These are phyloP conservation scores for Cherax destructor DNA, from an alignment of 1,140 invertebrate species.

Conservation along the genomic window DNA sequence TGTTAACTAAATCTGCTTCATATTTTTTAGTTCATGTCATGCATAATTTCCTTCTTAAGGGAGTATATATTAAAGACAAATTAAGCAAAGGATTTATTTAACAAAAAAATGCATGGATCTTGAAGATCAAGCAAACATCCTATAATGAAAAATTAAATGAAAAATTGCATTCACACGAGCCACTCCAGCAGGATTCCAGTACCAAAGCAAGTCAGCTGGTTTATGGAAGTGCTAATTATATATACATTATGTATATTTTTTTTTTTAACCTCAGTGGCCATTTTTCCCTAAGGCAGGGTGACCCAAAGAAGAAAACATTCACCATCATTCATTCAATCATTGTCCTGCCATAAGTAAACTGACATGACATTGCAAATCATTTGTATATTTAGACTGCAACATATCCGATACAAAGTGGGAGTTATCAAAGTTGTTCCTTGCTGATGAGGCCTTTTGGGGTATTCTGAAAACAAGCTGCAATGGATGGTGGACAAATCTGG, in stretches of 20 bases:
- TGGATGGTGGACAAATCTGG: too few relatives aligned
- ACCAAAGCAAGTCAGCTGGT: neutral
- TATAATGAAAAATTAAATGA: neutral
- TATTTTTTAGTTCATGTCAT: neutral
- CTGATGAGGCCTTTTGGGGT: too few relatives aligned
- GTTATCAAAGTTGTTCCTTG: too few relatives aligned
- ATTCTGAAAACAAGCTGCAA: too few relatives aligned
- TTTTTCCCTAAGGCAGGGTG: too few relatives aligned
- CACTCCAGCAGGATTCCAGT: constrained; percentile 1
- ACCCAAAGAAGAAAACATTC: too few relatives aligned
- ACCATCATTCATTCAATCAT: too few relatives aligned
- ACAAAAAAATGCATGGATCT: constrained; percentile 9
- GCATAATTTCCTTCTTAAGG: neutral
- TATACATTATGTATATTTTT: neutral
- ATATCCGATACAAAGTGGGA: too few relatives aligned
- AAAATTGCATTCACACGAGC: constrained; percentile 25
- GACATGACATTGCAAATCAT: too few relatives aligned
- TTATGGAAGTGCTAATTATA: constrained; percentile 6
- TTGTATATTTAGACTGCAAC: too few relatives aligned
- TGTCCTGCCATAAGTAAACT: too few relatives aligned
- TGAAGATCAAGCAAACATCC: neutral
- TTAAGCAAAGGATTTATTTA: neutral
- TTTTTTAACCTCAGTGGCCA: too few relatives aligned
- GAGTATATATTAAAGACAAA: neutral
- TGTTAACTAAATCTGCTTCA: constrained; percentile 2